Percentiles rank a stretch among this genome's conserved stretches.
Evolutionary conservation across 2,888 invertebrate species (phyloP).

Genomic region (Pachymerium ferrugineum): DNA sequence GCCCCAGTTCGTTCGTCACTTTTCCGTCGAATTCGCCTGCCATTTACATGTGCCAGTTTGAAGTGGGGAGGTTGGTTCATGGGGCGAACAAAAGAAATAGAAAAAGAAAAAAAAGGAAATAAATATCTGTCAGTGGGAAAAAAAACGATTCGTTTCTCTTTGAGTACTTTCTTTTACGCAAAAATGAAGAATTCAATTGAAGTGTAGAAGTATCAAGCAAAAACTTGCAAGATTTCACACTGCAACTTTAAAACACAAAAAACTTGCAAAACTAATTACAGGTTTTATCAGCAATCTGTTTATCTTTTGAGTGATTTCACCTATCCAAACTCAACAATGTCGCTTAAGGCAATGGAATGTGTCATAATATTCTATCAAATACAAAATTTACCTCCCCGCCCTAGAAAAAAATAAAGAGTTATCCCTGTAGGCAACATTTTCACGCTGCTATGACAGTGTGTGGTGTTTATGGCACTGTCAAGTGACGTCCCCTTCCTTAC

Average conservation of each 20-base stretch:
- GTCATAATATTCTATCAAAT: background rate
- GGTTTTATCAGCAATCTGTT: too few species aligned
- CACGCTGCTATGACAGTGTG: background rate
- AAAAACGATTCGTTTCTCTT: conserved; percentile 7
- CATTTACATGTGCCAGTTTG: conserved; percentile 9
- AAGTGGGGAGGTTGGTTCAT: background rate
- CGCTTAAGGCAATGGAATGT: background rate
- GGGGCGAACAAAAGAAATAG: background rate
- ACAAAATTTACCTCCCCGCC: background rate
- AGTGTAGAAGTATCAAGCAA: background rate
- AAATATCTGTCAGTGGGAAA: background rate
- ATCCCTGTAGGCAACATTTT: background rate
- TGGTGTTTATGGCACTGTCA: background rate
- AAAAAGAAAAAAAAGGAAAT: background rate
- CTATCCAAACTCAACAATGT: background rate
- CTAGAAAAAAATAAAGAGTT: background rate
- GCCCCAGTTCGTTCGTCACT: conserved; percentile 13
- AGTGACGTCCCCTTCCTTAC: background rate
- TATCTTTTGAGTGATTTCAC: background rate
- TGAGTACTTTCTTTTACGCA: conserved; percentile 2
- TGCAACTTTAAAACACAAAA: background rate
- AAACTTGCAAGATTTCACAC: background rate
- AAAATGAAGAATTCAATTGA: background rate
- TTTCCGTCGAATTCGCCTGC: conserved; percentile 9
- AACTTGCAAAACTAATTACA: background rate